Conservation (phyloP, 2,888 invertebrate species). For the Drosophila pseudotalamancana region DNA sequence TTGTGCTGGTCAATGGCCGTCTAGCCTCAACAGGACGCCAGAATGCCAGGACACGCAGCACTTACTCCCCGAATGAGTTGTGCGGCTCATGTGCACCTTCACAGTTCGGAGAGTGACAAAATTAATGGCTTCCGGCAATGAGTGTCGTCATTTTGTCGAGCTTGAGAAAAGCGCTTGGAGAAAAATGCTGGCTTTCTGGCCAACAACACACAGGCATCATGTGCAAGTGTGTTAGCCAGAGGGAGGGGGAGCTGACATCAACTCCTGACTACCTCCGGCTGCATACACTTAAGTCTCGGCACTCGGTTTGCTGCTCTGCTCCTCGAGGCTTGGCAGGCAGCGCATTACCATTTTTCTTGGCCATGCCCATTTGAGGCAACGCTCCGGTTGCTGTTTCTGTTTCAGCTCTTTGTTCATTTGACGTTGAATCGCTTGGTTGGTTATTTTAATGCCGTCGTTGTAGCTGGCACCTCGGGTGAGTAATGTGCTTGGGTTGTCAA, state of each 20-base stretch:
- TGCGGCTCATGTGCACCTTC: conserved; percentile 51
- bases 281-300: conserved; percentile 51
- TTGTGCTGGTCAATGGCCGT: conserved; percentile 50
- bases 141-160: conserved; percentile 66
- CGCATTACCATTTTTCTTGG: conserved; percentile 77
- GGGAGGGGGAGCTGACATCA: conserved; percentile 38
- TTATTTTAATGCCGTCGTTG: conserved; percentile 69
- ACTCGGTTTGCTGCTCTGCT: conserved; percentile 3
- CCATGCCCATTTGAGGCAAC: conserved; percentile 61
- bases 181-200: conserved; percentile 52
- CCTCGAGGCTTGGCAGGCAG: conserved; percentile 34
- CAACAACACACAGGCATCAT: conserved; percentile 40
- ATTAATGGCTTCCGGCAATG: conserved; percentile 78
- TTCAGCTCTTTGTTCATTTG: conserved; percentile 65
- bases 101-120: conserved; percentile 72
- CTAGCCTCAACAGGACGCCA: not conserved
- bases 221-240: conserved; percentile 33
- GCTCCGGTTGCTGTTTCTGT: conserved; percentile 58
- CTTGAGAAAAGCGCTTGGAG: conserved; percentile 52
- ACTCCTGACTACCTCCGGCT: conserved; percentile 55
- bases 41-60: not conserved
- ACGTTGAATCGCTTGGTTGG: conserved; percentile 78
- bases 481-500: conserved; percentile 80
- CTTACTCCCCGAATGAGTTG: conserved; percentile 8
- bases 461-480: conserved; percentile 75